Evolutionary conservation across 2,113 vertebrate species (phyloP), one percentile per base, ranked within the genome.

Genomic region (Osmerus eperlanus): DNA sequence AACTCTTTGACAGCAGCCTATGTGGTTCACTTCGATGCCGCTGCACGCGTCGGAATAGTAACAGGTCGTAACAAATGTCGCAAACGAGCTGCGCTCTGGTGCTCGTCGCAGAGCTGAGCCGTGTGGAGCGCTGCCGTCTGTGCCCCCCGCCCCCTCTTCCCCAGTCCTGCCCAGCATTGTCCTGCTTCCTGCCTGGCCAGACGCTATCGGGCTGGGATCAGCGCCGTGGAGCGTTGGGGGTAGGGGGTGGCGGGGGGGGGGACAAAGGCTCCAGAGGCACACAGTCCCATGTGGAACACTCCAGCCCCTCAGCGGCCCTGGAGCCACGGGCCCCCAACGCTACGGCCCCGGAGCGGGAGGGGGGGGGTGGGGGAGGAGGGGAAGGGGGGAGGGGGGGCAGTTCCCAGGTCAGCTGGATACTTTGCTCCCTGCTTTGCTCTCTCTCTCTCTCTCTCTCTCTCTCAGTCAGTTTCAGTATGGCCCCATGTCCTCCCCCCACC

Each of bases 141-240:
- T 36, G 32, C 67, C 54, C 53, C 70, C 67, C 75, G 60, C 74
- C 78, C 79, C 72, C 72, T 84, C 87, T 90, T 83, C 87, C 85
- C 74, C 78, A 81, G 80, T 65, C 67, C 78, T 83, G 83, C 82
- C 82, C 87, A 86, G 87, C 81, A 90, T 89, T 90, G 87, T 89
- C 83, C 73, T 78, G 79, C 86, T 89, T 89, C 86, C 87, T 89
- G 84, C 80, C 74, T 73, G 60, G 11, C 70, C 84, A 78, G 81
- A 86, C 74, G 18, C 78, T 89, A 88, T 89, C 85, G 79, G 85
- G 84, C 78, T 83, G 81, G 79, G 84, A 89, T 88, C 85, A 87
- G 70, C 12, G 25, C 36, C 16, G 59, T n/a, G 18, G 56, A 16
- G n/a, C 3, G 23, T 14, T 19, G 13, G 25, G 53, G 53, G 64